A percentile compares a stretch with the other conserved stretches of the same genome.
phyloP scores from a whole-genome alignment of 2,797 vertebrate species.

The Columba guinea region DNA sequence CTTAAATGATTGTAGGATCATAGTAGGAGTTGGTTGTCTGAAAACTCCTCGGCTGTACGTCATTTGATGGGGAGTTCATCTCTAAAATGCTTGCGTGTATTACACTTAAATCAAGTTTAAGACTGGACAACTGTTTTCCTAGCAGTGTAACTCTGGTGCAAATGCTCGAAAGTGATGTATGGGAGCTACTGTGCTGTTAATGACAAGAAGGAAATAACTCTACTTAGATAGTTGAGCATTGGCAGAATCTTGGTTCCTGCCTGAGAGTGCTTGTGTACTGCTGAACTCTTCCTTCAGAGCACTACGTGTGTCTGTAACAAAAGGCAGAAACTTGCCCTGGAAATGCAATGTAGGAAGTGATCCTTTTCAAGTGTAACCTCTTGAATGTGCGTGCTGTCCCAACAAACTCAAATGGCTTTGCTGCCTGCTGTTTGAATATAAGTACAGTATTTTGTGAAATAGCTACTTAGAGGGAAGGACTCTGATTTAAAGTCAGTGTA shows the following conservation, averaged over 20 bases:
- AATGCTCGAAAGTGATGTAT: neutral
- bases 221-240: neutral
- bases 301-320: neutral
- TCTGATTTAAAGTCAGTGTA: neutral
- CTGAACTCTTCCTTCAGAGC: neutral
- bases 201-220: neutral
- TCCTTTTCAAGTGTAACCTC: neutral
- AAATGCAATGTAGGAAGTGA: neutral
- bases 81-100: neutral
- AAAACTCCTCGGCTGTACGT: neutral
- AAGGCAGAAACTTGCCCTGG: neutral
- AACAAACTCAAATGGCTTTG: neutral
- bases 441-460: neutral
- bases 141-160: neutral
- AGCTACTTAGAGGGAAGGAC: neutral
- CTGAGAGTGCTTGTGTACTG: neutral
- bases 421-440: neutral
- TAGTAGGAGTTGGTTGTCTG: neutral
- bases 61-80: neutral
- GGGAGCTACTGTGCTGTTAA: neutral
- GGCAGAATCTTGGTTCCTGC: neutral
- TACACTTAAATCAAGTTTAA: slow-evolving; percentile 5
- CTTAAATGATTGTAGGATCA: slow-evolving; percentile 7
- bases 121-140: neutral
- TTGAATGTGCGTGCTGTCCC: neutral